Evolutionary conservation across 53 echinoderm and acorn worm genomes (phyloP).

Genomic region (Henricia sp.): DNA sequence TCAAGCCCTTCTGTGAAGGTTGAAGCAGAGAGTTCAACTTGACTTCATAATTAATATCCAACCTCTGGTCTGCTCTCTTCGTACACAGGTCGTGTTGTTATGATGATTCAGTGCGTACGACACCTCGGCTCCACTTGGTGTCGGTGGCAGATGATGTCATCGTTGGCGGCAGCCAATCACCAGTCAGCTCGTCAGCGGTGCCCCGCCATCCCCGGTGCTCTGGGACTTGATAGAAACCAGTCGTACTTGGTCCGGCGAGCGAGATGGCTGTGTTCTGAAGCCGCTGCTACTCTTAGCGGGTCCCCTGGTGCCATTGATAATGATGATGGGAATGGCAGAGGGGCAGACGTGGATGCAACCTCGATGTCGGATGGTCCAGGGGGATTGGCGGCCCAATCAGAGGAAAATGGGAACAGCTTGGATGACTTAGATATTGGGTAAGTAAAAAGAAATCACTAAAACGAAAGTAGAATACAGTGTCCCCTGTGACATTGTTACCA

Average conservation of each 20-base stretch:
- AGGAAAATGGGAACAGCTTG: slow-evolving; percentile 16
- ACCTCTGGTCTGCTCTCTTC: neutral
- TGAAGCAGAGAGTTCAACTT: neutral
- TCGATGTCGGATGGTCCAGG: slow-evolving; percentile 31
- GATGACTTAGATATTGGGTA: slow-evolving; percentile 32
- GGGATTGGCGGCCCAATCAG: slow-evolving; percentile 20
- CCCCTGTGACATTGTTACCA: no score
- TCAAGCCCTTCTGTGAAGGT: slow-evolving; percentile 1
- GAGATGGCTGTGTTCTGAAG: slow-evolving; percentile 23
- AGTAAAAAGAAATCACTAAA: no score
- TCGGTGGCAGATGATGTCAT: slow-evolving; percentile 31
- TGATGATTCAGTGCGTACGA: slow-evolving; percentile 40
- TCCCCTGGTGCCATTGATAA: neutral
- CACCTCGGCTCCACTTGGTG: slow-evolving; percentile 42
- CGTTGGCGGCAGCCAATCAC: slow-evolving; percentile 1
- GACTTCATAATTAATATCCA: neutral
- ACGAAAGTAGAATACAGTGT: no score
- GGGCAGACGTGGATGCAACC: neutral
- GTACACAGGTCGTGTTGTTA: slow-evolving; percentile 2
- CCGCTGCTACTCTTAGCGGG: no score
- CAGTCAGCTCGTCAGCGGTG: slow-evolving; percentile 20
- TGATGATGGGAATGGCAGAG: neutral
- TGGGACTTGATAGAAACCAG: neutral
- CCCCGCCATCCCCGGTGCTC: slow-evolving; percentile 15
- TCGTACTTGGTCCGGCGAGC: slow-evolving; percentile 5